Percentiles rank a stretch among this genome's conserved stretches.
phyloP scores from a whole-genome alignment of 1,140 invertebrate genomes.

The Ephestia elutella region DNA sequence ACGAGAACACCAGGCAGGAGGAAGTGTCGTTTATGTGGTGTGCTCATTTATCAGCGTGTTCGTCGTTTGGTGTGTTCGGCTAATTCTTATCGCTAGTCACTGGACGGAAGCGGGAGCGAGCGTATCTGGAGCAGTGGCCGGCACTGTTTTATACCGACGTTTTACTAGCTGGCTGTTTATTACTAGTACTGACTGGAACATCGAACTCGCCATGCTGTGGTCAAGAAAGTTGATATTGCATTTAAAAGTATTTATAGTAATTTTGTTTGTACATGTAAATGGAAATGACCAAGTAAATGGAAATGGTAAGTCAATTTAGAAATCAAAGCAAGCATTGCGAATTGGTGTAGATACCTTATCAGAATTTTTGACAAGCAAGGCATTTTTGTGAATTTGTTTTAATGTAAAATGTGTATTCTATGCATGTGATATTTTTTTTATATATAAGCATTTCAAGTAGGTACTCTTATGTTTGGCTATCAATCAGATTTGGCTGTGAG shows the following conservation, averaged over 20 bases:
- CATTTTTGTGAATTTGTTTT: no score
- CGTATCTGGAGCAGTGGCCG: background rate
- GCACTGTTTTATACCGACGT: background rate
- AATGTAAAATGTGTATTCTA: no score
- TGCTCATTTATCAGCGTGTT: background rate
- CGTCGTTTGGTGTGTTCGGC: background rate
- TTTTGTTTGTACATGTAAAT: background rate
- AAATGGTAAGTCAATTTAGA: background rate
- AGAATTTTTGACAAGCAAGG: no score
- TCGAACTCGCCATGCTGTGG: background rate
- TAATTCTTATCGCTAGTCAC: background rate
- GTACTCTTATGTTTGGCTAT: no score
- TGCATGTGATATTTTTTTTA: no score
- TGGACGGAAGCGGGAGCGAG: background rate
- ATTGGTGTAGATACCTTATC: background rate
- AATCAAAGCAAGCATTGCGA: background rate
- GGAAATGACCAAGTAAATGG: background rate
- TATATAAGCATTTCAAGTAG: no score
- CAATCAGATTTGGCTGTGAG: no score
- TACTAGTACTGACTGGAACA: background rate
- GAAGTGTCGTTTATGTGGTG: background rate
- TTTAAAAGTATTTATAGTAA: background rate
- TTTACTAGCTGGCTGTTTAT: background rate
- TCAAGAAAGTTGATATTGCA: background rate
- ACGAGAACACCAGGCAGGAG: background rate